These are phyloP conservation scores for Brachyhypopomus gauderio DNA, from an alignment of 2,113 vertebrate species.

Conservation along the genomic window DNA sequence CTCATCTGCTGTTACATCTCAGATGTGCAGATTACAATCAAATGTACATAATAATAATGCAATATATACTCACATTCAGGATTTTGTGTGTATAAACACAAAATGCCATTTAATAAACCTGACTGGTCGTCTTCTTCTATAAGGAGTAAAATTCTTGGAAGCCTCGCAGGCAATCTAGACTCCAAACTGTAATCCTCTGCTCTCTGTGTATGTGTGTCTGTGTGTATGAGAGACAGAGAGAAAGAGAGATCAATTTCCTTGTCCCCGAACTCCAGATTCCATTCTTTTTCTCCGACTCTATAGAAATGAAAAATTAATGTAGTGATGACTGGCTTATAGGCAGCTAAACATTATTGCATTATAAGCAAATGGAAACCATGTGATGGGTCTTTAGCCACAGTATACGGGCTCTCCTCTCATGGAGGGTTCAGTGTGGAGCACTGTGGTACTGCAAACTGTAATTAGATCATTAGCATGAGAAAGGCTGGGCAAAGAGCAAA, in stretches of 20 bases:
- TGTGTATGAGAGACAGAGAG: neutral
- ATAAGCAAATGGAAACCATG: neutral
- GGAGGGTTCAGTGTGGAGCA: neutral
- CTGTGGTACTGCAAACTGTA: conserved; percentile 7
- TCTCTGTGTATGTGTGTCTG: too few species aligned
- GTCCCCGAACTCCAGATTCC: neutral
- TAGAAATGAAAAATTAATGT: conserved; percentile 3
- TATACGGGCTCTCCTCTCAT: neutral
- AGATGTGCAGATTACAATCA: too few species aligned
- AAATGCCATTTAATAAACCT: too few species aligned
- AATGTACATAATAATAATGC: too few species aligned
- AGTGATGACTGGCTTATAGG: neutral
- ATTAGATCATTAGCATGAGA: conserved; percentile 46
- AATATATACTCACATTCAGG: too few species aligned
- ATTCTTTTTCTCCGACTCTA: neutral
- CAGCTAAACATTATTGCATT: neutral
- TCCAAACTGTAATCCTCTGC: too few species aligned
- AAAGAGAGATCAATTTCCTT: neutral
- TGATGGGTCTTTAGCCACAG: neutral
- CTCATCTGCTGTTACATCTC: too few species aligned
- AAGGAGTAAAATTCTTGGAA: neutral
- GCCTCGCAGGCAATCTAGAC: neutral
- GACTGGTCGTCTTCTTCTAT: too few species aligned
- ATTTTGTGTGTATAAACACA: too few species aligned
- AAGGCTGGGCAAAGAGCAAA: conserved; percentile 12